Base-by-base conservation (phyloP, 2,113 vertebrate genomes). In the Coregonus clupeaformis region DNA sequence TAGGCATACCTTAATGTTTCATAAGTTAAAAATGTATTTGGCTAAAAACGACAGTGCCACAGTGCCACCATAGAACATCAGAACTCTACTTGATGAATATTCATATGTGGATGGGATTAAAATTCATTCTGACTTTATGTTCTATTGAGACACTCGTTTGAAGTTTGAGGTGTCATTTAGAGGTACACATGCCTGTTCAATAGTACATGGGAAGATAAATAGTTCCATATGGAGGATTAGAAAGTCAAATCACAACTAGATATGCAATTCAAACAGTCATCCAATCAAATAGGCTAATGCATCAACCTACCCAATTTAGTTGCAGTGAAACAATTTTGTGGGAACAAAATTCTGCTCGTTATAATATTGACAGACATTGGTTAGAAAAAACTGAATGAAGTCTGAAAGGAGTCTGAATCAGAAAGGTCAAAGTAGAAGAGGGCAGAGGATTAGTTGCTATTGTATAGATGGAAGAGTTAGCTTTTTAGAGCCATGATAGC, bases 361-460 rank as follows among this genome's bases (percentile, higher is more conserved):
- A 42, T 42, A 42, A 55, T 6, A 55, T 55, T 55, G 52, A 55
- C 18, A 55, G 52, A 55, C 52, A 55, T 55, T 86, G 88, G 88
- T 87, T 87, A 82, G 81, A 81, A 87, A 84, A 88, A 86, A 36
- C 68, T 83, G 87, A 91, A 82, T 88, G 85, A 89, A 88, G 89
- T 77, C 81, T 74, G 42, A 78, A 80, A 87, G 85, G 88, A 88
- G 88, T 77, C 81, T 74, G 42, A 78, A 80, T 86, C 86, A 87
- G 87, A 92, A 90, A 92, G 89, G 89, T 90, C 89, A 91, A 86
- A 90, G 86, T 84, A 89, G 87, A 89, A 87, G 16, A 30, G 9
- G 82, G 82, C 82, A 80, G 81, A 81, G 86, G 82, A 84, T 79
- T 57, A 36, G 49, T 52, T 52, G 52, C 52, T 47, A 70, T 86